Evolutionary conservation across 2,888 invertebrate species (phyloP).

Genomic region (Caenorhabditis uteleia): DNA sequence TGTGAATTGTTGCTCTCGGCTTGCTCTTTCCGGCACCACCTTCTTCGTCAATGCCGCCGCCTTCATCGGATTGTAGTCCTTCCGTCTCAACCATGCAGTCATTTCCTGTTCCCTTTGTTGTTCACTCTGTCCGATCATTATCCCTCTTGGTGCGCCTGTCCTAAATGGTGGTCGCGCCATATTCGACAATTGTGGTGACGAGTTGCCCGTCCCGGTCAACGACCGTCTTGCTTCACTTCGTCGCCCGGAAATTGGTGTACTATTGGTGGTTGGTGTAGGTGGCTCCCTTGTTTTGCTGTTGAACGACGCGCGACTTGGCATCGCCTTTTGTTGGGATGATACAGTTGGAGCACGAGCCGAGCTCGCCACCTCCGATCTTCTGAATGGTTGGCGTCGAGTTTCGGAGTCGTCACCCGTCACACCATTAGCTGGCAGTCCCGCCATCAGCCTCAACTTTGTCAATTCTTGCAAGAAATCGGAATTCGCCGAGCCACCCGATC

Average conservation of each 20-base stretch:
- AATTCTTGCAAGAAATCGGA: constrained; percentile 44
- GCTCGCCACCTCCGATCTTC: constrained; percentile 31
- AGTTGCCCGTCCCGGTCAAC: constrained; percentile 27
- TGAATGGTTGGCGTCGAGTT: constrained; percentile 26
- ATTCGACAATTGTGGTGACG: constrained; percentile 29
- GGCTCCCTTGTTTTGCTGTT: constrained; percentile 17
- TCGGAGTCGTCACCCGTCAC: not conserved
- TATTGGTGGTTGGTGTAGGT: constrained; percentile 14
- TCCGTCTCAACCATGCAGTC: constrained; percentile 93
- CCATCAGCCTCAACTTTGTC: constrained; percentile 41
- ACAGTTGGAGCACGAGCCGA: constrained; percentile 38
- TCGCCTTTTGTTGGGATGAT: constrained; percentile 29
- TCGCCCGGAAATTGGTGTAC: constrained; percentile 19
- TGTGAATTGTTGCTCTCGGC: constrained; percentile 59
- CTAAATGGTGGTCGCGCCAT: constrained; percentile 28
- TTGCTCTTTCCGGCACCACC: not conserved
- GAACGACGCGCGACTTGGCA: constrained; percentile 3
- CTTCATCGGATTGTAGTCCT: constrained; percentile 92
- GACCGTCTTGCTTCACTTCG: constrained; percentile 30
- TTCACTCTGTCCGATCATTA: constrained; percentile 25
- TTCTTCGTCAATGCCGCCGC: too few relatives aligned
- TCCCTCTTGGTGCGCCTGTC: constrained; percentile 28
- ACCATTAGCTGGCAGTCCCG: constrained; percentile 35
- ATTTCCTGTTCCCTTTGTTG: constrained; percentile 78
- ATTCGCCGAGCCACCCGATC: constrained; percentile 14